Evolutionary conservation across 2,113 vertebrate genomes (phyloP), one percentile per base, ranked within the genome.

Genomic region (Lanius ludovicianus): DNA sequence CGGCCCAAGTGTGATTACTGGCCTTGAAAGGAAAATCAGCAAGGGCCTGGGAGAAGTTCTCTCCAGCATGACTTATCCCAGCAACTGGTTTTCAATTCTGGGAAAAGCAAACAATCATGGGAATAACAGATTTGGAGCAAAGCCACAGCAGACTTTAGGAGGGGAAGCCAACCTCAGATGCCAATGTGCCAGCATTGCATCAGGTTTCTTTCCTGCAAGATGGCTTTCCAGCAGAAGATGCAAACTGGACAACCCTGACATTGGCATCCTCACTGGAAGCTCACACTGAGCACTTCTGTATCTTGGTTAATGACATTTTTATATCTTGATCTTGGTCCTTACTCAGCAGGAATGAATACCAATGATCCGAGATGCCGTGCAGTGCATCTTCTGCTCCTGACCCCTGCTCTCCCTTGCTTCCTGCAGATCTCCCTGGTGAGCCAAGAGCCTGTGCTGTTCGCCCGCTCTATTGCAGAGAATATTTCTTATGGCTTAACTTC

Each of bases 361-460:
- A 4, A 6, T 47, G 33, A 42, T 22, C 42, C 0, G 1, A 62
- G 64, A 53, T 7, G 3, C 3, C 0, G 0, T 28, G 31, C 4
- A 0, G 55, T 1, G 3, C 2, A 0, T 21, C 21, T 73, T 60
- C 75, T 77, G 22, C 82, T 94, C n/a, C 84, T 46, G 8, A 81
- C 12, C 1, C 24, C 31, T 55, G 41, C 27, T 68, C 15, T 73
- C 44, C 37, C 55, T 42, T 80, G 60, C 37, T 74, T 49, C 52
- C 87, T 85, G 23, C 97, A 99, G 99, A 98, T 99, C 41, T 98
- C 99, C 55, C 97, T 99, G 93, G 99, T 99, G 85, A 98, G 99
- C 89, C 99, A 99, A 93, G 99, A 99, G 95, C 99, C 99, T 0
- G 98, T 99, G 87, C 97, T 99, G 69, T 99, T 99, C 2, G 99